A percentile compares a stretch with the other conserved stretches of the same genome.
Conservation (phyloP, 1,140 invertebrate species). For the Pemphigus obesinymphae region DNA sequence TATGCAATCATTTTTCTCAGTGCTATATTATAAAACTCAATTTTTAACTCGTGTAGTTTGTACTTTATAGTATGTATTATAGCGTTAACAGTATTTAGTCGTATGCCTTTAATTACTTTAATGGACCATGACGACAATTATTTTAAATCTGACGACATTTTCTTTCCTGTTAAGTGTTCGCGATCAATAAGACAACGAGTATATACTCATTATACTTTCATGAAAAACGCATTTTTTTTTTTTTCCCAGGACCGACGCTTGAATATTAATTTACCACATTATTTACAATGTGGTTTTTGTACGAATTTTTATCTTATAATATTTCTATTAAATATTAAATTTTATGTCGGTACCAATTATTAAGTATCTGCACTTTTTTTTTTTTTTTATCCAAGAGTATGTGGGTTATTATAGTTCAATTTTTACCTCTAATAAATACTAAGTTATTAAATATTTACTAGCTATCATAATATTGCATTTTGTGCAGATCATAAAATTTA, state of each 20-base stretch:
- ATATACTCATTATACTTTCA: background rate
- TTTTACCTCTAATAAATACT: no score
- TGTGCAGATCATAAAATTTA: no score
- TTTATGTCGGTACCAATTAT: no score
- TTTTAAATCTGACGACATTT: background rate
- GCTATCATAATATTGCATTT: no score
- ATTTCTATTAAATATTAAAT: background rate
- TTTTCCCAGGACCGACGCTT: background rate
- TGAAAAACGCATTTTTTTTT: conserved; percentile 1
- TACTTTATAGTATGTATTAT: no score
- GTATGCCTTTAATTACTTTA: background rate
- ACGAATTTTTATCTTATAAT: background rate
- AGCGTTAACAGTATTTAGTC: background rate
- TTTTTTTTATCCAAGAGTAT: no score
- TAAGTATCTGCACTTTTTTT: no score
- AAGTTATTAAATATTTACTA: no score
- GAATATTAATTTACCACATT: background rate
- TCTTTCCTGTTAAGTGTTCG: background rate
- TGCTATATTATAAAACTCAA: no score
- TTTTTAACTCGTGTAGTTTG: no score
- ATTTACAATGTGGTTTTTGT: background rate
- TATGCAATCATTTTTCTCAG: no score
- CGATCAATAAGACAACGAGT: background rate
- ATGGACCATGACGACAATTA: background rate
- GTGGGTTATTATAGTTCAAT: no score